Evolutionary conservation across 2,888 invertebrate genomes (phyloP).

Genomic region (Perizoma flavofasciatum): DNA sequence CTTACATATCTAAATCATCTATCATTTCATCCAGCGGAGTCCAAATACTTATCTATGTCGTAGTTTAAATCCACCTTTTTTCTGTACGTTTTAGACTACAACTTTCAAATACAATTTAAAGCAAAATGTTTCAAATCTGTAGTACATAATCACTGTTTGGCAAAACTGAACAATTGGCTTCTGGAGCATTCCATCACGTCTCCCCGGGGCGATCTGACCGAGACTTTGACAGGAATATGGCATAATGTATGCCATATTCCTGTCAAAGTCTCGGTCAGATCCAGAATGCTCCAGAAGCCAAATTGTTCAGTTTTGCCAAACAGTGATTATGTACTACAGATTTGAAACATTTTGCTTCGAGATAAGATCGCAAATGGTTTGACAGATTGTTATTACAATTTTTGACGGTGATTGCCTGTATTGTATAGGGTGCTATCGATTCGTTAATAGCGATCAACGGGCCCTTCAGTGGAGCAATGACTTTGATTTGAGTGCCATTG

Average conservation of each 20-base stretch:
- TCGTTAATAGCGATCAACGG: slow-evolving; percentile 39
- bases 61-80: too few species aligned
- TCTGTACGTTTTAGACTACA: too few species aligned
- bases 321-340: slow-evolving; percentile 11
- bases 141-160: slow-evolving; percentile 30
- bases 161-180: slow-evolving; percentile 31
- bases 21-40: too few species aligned
- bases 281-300: slow-evolving; percentile 35
- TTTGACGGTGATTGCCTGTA: slow-evolving; percentile 54
- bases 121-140: slow-evolving; percentile 5
- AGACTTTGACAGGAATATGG: slow-evolving; percentile 24
- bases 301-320: slow-evolving; percentile 34
- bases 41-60: too few species aligned
- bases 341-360: slow-evolving; percentile 6
- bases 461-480: slow-evolving; percentile 35
- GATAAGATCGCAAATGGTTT: slow-evolving; percentile 19
- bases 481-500: slow-evolving; percentile 29
- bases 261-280: slow-evolving; percentile 18
- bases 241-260: slow-evolving; percentile 13
- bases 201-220: slow-evolving; percentile 9
- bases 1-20: too few species aligned
- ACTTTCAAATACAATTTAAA: slow-evolving; percentile 13
- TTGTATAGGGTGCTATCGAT: slow-evolving; percentile 53
- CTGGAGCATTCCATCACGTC: slow-evolving; percentile 38
- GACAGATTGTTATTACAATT: slow-evolving; percentile 20